phyloP scores from a whole-genome alignment of 92 coral and sea anemone genomes.

The Umimayanthus kanabou region DNA sequence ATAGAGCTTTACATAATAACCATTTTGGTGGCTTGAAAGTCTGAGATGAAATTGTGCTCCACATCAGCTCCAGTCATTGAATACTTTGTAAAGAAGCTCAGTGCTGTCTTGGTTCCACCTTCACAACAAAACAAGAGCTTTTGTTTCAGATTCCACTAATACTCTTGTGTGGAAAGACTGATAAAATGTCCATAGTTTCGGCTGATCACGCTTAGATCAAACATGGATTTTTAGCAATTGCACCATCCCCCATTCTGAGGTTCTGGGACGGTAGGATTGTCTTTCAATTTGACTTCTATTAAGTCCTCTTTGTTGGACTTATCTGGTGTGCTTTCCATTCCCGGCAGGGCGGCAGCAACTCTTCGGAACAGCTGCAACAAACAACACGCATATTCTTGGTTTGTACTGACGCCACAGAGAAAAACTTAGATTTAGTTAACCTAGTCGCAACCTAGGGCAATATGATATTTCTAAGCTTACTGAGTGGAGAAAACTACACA shows the following conservation, averaged over 20 bases:
- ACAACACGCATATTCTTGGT: background rate
- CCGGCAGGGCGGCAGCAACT: slow-evolving; percentile 99
- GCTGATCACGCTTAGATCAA: background rate
- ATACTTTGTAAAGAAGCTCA: background rate
- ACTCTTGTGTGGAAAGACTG: background rate
- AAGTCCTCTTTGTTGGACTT: slow-evolving; percentile 95
- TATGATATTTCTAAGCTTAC: no score
- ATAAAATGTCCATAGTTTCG: background rate
- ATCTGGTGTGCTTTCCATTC: slow-evolving; percentile 98
- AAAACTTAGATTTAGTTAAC: no score
- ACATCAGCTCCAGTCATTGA: background rate
- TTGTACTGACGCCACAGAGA: no score
- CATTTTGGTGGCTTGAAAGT: background rate
- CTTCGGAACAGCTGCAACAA: slow-evolving; percentile 87
- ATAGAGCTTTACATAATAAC: background rate
- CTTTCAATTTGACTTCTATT: slow-evolving; percentile 94
- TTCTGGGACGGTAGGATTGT: slow-evolving; percentile 91
- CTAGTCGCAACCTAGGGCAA: no score
- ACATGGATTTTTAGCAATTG: slow-evolving; percentile 45
- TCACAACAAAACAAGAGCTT: background rate
- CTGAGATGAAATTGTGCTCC: background rate
- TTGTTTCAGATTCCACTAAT: background rate
- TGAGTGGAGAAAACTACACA: no score
- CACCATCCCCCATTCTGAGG: slow-evolving; percentile 90
- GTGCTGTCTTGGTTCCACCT: background rate